These are phyloP conservation scores for Labeo calbasu DNA, from an alignment of 2,797 vertebrate genomes.

Conservation along the genomic window DNA sequence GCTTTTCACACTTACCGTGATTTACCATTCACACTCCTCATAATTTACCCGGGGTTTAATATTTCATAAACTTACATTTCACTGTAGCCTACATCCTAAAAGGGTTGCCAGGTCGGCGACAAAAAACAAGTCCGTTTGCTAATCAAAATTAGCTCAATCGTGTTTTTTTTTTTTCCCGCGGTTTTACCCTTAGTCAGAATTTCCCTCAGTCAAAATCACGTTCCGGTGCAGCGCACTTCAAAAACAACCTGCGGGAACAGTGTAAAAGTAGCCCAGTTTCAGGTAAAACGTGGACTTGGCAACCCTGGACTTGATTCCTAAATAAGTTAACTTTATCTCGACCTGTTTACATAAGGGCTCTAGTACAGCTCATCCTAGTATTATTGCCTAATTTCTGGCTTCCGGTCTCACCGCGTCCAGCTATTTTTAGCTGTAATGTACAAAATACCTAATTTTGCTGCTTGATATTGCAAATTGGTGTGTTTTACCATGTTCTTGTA, in stretches of 20 bases:
- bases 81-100: not conserved
- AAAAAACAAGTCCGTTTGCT: not conserved
- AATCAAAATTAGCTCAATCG: not conserved
- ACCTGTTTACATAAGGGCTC: no score
- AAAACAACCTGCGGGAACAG: no score
- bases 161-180: not conserved
- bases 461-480: no score
- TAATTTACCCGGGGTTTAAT: not conserved
- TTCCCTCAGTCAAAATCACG: not conserved
- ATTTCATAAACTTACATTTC: not conserved
- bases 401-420: no score
- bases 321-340: not conserved
- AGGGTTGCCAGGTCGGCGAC: not conserved
- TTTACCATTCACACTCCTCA: not conserved
- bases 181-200: not conserved
- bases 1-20: not conserved
- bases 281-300: no score
- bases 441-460: no score
- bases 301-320: not conserved
- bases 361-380: no score
- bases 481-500: no score
- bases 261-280: no score
- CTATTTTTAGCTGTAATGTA: no score
- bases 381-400: no score
- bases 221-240: no score